Evolutionary conservation across 2,888 invertebrate species (phyloP), one percentile per base, ranked within the genome.

Genomic region (Drosophila eohydei): DNA sequence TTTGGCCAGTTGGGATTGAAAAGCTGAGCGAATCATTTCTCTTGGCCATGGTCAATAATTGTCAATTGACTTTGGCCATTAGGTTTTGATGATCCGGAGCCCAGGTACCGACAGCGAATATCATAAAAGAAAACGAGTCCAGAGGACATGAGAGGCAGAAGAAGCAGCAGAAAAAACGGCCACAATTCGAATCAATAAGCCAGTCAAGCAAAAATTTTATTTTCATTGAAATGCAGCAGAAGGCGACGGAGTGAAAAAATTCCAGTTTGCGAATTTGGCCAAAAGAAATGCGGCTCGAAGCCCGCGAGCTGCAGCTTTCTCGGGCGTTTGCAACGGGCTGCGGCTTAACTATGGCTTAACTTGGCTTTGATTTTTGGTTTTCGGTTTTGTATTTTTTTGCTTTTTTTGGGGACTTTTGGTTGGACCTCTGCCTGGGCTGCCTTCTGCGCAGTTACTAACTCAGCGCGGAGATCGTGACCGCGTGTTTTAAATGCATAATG

Each of bases 401-500:
- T 67, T 67, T 86, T 83, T 74, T 71, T 54, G 5, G 46, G 55
- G 41, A 79, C 76, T 77, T 88, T 82, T 72, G 67, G 64, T 70
- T 71, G 74, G 64, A 74, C 48, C 62, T 78, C 52, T 62, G 50
- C 46, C 52, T 58, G 59, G 58, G 58, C 58, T 77, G 69, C 75
- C 75, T 82, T 78, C 58, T 69, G 77, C 74, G 88, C 83, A 89
- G 90, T 88, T 87, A 88, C 87, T 90, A 87, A 90, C 90, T 90
- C 91, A 89, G 89, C 83, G 87, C 78, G 55, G 88, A 92, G 92
- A 92, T 92, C 92, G 92, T 92, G 92, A 92, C 92, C 92, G 92
- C 92, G 89, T 92, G 92, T 92, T 92, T 91, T 91, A 92, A 92
- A 92, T 92, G 92, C 92, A 92, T 92, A 92, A 92, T 92, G 92